Conservation (phyloP, 2,113 vertebrate species). For the Regulus satrapa region DNA sequence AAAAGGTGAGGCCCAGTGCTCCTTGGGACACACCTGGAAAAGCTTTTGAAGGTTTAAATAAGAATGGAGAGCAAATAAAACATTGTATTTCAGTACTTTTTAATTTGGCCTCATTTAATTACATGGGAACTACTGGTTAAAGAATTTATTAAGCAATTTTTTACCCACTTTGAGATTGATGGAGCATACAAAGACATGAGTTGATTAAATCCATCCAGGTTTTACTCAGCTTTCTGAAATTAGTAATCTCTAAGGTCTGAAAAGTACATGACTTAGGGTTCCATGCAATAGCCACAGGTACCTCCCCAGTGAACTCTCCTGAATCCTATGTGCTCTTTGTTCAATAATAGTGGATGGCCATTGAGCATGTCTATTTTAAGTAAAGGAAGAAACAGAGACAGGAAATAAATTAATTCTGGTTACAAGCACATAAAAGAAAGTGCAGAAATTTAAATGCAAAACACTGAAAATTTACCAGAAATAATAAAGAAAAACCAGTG, state of each 20-base stretch:
- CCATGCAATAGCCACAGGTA: not conserved
- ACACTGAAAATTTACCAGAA: slow-evolving; percentile 45
- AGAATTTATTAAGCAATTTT: slow-evolving; percentile 29
- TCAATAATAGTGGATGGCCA: not conserved
- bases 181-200: not conserved
- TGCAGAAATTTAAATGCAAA: slow-evolving; percentile 31
- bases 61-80: not conserved
- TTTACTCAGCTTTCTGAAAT: not conserved
- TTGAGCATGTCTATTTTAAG: not conserved
- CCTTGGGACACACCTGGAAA: not conserved
- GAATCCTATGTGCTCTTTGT: not conserved
- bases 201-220: not conserved
- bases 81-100: not conserved
- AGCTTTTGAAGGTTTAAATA: not conserved
- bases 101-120: not conserved
- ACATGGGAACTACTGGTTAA: not conserved
- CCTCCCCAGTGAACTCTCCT: not conserved
- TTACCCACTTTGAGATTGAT: not conserved
- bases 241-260: not conserved
- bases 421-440: not conserved
- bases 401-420: not conserved
- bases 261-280: not conserved
- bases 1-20: not conserved
- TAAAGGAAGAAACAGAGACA: not conserved
- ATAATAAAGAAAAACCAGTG: slow-evolving; percentile 41